Evolutionary conservation across 1,140 invertebrate genomes (phyloP), one percentile per base, ranked within the genome.

Genomic region (Globodera rostochiensis): DNA sequence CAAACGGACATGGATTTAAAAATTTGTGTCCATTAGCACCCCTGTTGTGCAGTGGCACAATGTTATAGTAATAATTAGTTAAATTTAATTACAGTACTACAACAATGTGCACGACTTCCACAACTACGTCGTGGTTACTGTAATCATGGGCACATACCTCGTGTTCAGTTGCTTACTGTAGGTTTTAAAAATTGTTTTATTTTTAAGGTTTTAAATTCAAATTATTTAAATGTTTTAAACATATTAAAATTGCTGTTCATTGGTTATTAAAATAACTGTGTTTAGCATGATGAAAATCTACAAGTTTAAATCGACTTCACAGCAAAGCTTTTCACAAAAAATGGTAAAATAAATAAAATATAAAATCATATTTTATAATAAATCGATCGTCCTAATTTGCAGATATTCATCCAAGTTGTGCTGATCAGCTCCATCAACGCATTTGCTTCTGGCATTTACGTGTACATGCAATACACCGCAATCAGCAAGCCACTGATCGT

Each of bases 401-500:
- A 82, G 77, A 81, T 64, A 15, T 81, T 82, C n/a, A 74, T 81
- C 21, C 81, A 82, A 74, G 81, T 74, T 7, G 69, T 74, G 15
- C n/a, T 82, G 5, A 82, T 82, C 36, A 77, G 81, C 49, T 74
- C 67, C n/a, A 25, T 82, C 13, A 82, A 81, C 49, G 50, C 73
- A 53, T 75, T 74, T 21, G 80, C 81, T 53, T 53, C 80, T 11
- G 49, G 64, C 4, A 81, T 82, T 69, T 82, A 82, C 25, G 80
- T 82, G 50, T 74, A 74, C 19, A 82, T 82, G 81, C 81, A 82
- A 46, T 57, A 67, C 50, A 69, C 64, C 21, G 46, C 45, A 0
- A 81, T 81, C n/a, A 81, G 74, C 66, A 70, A 80, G 8, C 45
- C 70, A 9, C 73, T 81, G 15, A 81, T 81, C 57, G 47, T 81